Percentiles rank a stretch among this genome's conserved stretches.
These are phyloP conservation scores for Chirona hameri DNA, from an alignment of 2,888 invertebrate species.

Conservation along the genomic window DNA sequence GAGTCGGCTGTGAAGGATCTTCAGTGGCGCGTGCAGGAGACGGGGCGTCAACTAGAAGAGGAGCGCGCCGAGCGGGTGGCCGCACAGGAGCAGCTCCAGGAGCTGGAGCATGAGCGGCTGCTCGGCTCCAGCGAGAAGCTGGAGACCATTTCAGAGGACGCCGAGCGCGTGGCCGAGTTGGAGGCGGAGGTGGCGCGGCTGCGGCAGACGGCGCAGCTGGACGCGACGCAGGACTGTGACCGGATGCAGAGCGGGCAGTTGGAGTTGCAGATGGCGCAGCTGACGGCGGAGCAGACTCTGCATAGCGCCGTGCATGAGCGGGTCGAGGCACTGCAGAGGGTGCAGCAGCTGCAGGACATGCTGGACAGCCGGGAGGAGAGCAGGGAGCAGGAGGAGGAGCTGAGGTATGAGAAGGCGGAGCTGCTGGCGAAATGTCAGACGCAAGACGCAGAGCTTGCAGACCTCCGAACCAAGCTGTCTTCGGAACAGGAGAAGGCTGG, in stretches of 20 bases:
- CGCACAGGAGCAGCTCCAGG: neutral
- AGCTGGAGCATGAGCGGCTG: neutral
- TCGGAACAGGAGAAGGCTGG: neutral
- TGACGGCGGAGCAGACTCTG: neutral
- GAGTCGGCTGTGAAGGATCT: neutral
- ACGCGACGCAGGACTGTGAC: neutral
- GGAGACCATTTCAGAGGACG: slow-evolving; percentile 12
- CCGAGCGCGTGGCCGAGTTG: slow-evolving; percentile 24
- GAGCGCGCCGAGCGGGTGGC: too few species aligned
- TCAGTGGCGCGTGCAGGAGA: neutral
- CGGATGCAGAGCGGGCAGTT: neutral
- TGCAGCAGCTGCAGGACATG: neutral
- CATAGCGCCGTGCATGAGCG: neutral
- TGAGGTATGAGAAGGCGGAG: slow-evolving; percentile 1
- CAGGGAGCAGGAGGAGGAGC: neutral
- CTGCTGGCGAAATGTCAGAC: neutral
- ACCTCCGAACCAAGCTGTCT: neutral
- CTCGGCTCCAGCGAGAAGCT: neutral
- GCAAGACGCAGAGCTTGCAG: neutral
- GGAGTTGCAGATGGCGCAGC: neutral
- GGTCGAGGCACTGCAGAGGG: neutral
- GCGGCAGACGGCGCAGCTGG: neutral
- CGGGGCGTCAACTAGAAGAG: neutral
- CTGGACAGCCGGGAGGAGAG: neutral
- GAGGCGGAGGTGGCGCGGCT: neutral